These are phyloP conservation scores for Festucalex cinctus DNA, from an alignment of 2,113 vertebrate genomes.

Conservation along the genomic window DNA sequence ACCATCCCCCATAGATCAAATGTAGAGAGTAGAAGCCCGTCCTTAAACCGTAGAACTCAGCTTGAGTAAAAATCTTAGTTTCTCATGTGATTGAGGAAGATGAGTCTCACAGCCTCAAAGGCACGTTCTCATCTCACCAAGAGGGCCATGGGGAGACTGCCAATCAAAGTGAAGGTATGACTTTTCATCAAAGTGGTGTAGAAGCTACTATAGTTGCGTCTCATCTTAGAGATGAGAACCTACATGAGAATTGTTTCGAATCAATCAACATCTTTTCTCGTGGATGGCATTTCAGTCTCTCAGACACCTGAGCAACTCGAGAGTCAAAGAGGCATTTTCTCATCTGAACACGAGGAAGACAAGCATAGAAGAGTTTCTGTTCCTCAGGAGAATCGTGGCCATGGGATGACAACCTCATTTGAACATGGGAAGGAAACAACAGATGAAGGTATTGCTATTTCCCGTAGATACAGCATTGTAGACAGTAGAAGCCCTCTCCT, in stretches of 20 bases:
- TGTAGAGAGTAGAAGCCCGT: background rate
- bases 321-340: background rate
- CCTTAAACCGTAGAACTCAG: background rate
- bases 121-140: background rate
- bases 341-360: background rate
- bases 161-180: background rate
- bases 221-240: background rate
- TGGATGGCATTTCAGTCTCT: background rate
- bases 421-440: background rate
- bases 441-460: background rate
- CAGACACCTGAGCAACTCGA: background rate
- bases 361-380: background rate
- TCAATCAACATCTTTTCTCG: background rate
- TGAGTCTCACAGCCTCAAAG: slow-evolving; percentile 4
- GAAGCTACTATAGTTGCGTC: background rate
- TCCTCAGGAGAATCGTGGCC: slow-evolving; percentile 3
- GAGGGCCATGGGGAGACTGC: background rate
- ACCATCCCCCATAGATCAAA: background rate
- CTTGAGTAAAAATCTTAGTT: background rate
- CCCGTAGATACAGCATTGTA: background rate
- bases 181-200: background rate
- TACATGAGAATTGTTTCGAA: background rate
- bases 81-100: slow-evolving; percentile 16
- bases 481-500: too few relatives aligned
- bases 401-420: background rate